Evolutionary conservation across 1,140 invertebrate species (phyloP), one percentile per base, ranked within the genome.

Genomic region (Brachionus plicatilis): DNA sequence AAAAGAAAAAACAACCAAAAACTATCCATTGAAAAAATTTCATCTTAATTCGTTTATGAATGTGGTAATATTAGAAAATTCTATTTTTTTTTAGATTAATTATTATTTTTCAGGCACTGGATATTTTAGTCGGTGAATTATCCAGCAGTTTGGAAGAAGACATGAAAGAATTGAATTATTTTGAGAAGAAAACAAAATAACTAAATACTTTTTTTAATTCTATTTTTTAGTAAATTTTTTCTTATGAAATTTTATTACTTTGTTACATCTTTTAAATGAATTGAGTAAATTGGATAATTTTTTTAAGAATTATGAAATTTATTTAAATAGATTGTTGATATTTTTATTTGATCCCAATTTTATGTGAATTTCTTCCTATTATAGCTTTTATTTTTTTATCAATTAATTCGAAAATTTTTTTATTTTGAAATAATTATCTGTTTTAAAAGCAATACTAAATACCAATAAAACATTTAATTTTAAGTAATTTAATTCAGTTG

Each of bases 21-120:
- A 82, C 56, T 82, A 82, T 82, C 79, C 79, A 12, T 27, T 82
- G 4, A 82, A 82, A 47, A 82, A 82, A 37, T 82, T 82, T 65
- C 79, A 82, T 82, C 41, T 82, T 20, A 82, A 82, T 45, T 82
- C 79, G 8, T 82, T 82, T 45, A 82, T 65, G 53, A 82, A 82
- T 68, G 79, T 82, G 17, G 79, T 82, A 82, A 82, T 27, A 41
- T 27, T 76, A 29, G 29, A n/a, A 3, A 4, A 12, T 27, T 50
- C 14, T 50, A 9, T 9, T 14, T 76, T 24, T 33, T 6, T 12
- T 47, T 41, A 12, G 14, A 3, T 43, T 27, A 24, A 20, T 78
- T 56, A 3, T 37, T 80, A 1, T 80, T 80, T 53, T 11, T 56
- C 41, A 82, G 79, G 43, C 79, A 3, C 29, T 82, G 33, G 79